Conservation (phyloP, 2,888 invertebrate species). For the Agrochola lychnidis region DNA sequence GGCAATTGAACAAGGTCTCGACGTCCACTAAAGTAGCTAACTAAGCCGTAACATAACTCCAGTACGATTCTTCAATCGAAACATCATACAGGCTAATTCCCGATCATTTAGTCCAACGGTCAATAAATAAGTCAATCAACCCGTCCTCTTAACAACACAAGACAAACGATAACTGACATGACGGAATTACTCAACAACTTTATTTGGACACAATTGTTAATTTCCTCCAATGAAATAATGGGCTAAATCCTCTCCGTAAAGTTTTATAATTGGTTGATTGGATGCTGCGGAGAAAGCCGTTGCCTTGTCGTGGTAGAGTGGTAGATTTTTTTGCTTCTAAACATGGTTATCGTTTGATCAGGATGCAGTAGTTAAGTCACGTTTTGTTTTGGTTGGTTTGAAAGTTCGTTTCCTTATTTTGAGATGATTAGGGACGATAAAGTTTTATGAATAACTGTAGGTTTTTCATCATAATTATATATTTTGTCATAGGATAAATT, state of each 20-base stretch:
- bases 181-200: slow-evolving; percentile 87
- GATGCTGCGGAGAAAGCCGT: slow-evolving; percentile 70
- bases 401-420: slow-evolving; percentile 38
- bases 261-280: slow-evolving; percentile 88
- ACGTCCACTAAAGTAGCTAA: neutral
- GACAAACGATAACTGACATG: slow-evolving; percentile 89
- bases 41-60: slow-evolving; percentile 41
- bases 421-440: slow-evolving; percentile 11
- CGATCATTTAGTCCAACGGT: slow-evolving; percentile 68
- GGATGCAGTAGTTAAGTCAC: slow-evolving; percentile 57
- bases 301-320: slow-evolving; percentile 21
- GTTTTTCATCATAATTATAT: neutral
- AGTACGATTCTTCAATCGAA: slow-evolving; percentile 59
- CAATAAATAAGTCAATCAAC: slow-evolving; percentile 82
- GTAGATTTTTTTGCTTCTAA: slow-evolving; percentile 62
- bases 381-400: slow-evolving; percentile 41
- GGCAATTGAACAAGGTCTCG: neutral
- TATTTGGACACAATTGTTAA: slow-evolving; percentile 90
- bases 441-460: slow-evolving; percentile 9
- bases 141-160: slow-evolving; percentile 72
- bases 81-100: slow-evolving; percentile 66
- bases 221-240: slow-evolving; percentile 90
- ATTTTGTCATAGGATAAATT: neutral
- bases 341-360: slow-evolving; percentile 60
- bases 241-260: slow-evolving; percentile 87